Evolutionary conservation across 2,113 vertebrate genomes (phyloP).

Genomic region (Uropsilus gracilis): DNA sequence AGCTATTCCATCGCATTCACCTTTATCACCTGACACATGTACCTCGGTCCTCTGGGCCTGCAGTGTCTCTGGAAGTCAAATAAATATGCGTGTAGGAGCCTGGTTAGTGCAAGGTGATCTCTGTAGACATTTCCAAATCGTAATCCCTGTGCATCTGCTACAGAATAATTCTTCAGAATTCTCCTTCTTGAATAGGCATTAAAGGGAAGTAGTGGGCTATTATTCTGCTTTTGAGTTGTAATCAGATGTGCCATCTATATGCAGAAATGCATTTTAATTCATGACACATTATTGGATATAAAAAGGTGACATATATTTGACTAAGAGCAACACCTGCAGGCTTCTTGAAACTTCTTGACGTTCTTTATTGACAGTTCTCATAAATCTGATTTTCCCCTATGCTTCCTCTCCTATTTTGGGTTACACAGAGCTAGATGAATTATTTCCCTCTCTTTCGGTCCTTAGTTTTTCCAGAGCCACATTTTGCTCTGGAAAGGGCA

Average conservation of each 20-base stretch:
- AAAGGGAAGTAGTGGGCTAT: not conserved
- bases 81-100: not conserved
- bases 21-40: not conserved
- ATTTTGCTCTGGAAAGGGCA: conserved; percentile 39
- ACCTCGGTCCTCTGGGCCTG: not conserved
- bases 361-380: conserved; percentile 23
- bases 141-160: not conserved
- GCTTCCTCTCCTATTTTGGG: not conserved
- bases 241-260: conserved; percentile 46
- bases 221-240: conserved; percentile 15
- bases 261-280: conserved; percentile 58
- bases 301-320: conserved; percentile 39
- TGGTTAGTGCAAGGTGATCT: not conserved
- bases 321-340: conserved; percentile 15
- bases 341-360: not conserved
- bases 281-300: not conserved
- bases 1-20: not conserved
- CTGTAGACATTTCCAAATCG: not conserved
- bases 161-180: conserved; percentile 39
- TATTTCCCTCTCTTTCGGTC: not conserved
- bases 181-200: conserved; percentile 41
- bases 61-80: not conserved
- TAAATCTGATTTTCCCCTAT: conserved; percentile 17
- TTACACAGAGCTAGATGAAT: not conserved
- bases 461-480: not conserved